Conservation (phyloP, 2,888 invertebrate genomes). For the Gerosis bhagava region DNA sequence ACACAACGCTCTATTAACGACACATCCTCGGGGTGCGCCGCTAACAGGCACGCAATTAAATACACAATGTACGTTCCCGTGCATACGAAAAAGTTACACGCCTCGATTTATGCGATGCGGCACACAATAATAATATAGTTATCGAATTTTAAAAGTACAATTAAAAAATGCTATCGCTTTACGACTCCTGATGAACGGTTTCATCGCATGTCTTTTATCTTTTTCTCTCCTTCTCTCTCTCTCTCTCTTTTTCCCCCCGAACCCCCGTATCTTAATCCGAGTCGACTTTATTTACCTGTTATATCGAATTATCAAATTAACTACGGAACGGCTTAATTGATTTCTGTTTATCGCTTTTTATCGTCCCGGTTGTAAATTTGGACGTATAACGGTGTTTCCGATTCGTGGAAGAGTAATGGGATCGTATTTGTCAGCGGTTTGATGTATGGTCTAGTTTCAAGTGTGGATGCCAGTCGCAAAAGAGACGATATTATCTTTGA, state of each 20-base stretch:
- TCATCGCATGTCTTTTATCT: slow-evolving; percentile 36
- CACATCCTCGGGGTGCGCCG: slow-evolving; percentile 63
- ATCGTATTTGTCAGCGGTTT: slow-evolving; percentile 56
- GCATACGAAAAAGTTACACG: slow-evolving; percentile 32
- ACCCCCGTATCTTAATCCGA: slow-evolving; percentile 34
- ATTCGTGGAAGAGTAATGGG: slow-evolving; percentile 40
- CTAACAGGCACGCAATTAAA: slow-evolving; percentile 65
- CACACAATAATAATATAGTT: slow-evolving; percentile 36
- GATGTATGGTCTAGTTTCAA: slow-evolving; percentile 55
- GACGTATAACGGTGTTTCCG: slow-evolving; percentile 26
- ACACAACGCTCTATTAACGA: slow-evolving; percentile 78
- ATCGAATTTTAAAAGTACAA: slow-evolving; percentile 38
- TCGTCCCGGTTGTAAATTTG: slow-evolving; percentile 22
- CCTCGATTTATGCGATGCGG: slow-evolving; percentile 22
- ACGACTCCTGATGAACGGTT: slow-evolving; percentile 38
- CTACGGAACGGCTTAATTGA: slow-evolving; percentile 29
- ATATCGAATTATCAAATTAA: slow-evolving; percentile 26
- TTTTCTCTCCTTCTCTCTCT: slow-evolving; percentile 37
- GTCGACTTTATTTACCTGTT: slow-evolving; percentile 26
- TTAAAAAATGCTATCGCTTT: slow-evolving; percentile 44
- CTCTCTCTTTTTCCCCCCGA: slow-evolving; percentile 37
- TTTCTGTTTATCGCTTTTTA: slow-evolving; percentile 28
- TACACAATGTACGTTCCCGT: slow-evolving; percentile 44
- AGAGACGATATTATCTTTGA: slow-evolving; percentile 55
- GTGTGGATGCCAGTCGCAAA: slow-evolving; percentile 52